These are phyloP conservation scores for Andrena dorsata DNA, from an alignment of 2,888 invertebrate species.

Conservation along the genomic window DNA sequence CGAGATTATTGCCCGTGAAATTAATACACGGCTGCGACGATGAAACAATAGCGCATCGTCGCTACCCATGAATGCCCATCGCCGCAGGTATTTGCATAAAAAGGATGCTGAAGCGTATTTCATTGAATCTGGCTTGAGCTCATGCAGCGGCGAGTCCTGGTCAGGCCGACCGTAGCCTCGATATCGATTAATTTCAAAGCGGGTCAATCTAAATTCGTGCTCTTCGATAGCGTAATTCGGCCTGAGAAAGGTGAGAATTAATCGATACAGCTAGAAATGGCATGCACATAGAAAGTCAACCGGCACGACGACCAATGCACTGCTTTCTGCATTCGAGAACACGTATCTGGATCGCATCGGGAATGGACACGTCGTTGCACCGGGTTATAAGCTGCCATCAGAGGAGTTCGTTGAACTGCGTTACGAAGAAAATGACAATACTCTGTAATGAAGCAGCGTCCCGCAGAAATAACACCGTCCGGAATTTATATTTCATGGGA, in stretches of 20 bases:
- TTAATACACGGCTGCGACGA: conserved; percentile 30
- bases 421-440: neutral
- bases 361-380: neutral
- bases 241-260: conserved; percentile 12
- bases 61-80: conserved; percentile 1
- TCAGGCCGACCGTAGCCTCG: conserved; percentile 50
- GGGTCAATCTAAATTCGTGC: conserved; percentile 3
- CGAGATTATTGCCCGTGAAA: conserved; percentile 32
- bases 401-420: neutral
- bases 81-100: conserved; percentile 17
- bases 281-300: neutral
- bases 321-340: too few species aligned
- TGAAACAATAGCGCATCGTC: conserved; percentile 23
- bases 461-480: conserved; percentile 12
- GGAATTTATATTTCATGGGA: conserved; percentile 25
- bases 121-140: conserved; percentile 22
- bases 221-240: conserved; percentile 16
- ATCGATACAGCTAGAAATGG: conserved; percentile 15
- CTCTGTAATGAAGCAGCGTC: neutral
- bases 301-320: too few species aligned
- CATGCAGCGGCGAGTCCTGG: conserved; percentile 25
- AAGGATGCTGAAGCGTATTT: conserved; percentile 1
- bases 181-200: conserved; percentile 48
- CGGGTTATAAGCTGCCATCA: neutral
- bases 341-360: conserved; percentile 14